A percentile compares a stretch with the other conserved stretches of the same genome.
Evolutionary conservation across 2,113 vertebrate genomes (phyloP).

Genomic region (Pangasianodon gigas): DNA sequence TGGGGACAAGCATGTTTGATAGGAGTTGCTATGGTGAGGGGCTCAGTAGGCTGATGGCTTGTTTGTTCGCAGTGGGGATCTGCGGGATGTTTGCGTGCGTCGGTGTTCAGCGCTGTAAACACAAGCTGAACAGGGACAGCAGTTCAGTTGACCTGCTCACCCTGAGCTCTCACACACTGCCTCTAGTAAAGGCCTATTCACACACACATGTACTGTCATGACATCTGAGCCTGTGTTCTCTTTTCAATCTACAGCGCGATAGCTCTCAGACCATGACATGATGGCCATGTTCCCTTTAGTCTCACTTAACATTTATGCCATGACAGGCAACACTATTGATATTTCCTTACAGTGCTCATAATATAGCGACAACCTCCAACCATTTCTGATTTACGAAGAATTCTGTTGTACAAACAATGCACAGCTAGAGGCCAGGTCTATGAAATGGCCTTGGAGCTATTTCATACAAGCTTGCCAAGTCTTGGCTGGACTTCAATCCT

Average conservation of each 20-base stretch:
- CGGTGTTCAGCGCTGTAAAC: conserved; percentile 39
- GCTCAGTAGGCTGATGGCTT: conserved; percentile 15
- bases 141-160: conserved; percentile 33
- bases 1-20: background rate
- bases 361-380: background rate
- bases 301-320: conserved; percentile 17
- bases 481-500: conserved; percentile 20
- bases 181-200: conserved; percentile 24
- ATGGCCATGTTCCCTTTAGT: background rate
- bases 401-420: conserved; percentile 41
- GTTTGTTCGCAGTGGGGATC: conserved; percentile 42
- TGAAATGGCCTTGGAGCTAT: conserved; percentile 25
- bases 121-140: conserved; percentile 39
- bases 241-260: background rate
- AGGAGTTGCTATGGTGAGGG: conserved; percentile 34
- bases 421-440: conserved; percentile 33
- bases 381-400: conserved; percentile 29
- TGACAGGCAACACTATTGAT: background rate
- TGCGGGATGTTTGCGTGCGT: conserved; percentile 29
- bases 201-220: conserved; percentile 19
- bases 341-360: background rate
- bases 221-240: conserved; percentile 20
- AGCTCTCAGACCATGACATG: conserved; percentile 18
- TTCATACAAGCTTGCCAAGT: conserved; percentile 30
- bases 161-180: conserved; percentile 4